These are phyloP conservation scores for Cyanocitta stelleri DNA, from an alignment of 2,113 vertebrate species.

Conservation along the genomic window DNA sequence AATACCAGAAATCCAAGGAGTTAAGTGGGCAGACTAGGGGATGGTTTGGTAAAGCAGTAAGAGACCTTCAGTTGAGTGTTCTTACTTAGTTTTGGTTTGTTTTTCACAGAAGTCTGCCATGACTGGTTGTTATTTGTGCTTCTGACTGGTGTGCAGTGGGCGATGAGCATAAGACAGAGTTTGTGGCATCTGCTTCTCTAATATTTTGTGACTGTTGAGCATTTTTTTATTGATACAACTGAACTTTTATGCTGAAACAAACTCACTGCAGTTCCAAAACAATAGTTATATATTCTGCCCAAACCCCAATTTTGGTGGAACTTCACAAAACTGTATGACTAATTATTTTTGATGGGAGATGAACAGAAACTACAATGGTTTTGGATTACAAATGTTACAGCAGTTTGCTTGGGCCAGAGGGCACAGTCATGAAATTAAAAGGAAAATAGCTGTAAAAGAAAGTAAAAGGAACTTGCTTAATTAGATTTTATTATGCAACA, in stretches of 20 bases:
- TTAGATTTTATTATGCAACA: constrained; percentile 1
- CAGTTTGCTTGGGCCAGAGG: constrained; percentile 36
- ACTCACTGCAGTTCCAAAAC: neutral
- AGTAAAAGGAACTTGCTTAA: neutral
- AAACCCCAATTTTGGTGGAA: neutral
- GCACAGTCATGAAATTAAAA: constrained; percentile 18
- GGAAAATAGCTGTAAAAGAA: constrained; percentile 27
- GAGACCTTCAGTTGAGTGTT: neutral
- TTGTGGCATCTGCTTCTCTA: neutral
- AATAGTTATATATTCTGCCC: neutral
- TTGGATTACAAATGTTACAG: constrained; percentile 30
- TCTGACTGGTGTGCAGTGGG: neutral
- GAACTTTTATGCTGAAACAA: neutral
- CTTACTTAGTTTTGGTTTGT: neutral
- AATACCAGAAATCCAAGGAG: neutral
- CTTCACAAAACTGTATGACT: neutral
- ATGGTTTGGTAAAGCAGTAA: neutral
- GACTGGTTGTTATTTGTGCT: neutral
- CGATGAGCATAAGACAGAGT: neutral
- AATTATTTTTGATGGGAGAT: constrained; percentile 28
- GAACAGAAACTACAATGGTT: neutral
- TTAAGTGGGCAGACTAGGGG: neutral
- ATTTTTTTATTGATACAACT: neutral
- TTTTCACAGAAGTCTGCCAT: neutral
- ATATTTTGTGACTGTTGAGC: neutral